Base-by-base conservation (phyloP, 2,797 vertebrate genomes). In the Xenopus petersii region DNA sequence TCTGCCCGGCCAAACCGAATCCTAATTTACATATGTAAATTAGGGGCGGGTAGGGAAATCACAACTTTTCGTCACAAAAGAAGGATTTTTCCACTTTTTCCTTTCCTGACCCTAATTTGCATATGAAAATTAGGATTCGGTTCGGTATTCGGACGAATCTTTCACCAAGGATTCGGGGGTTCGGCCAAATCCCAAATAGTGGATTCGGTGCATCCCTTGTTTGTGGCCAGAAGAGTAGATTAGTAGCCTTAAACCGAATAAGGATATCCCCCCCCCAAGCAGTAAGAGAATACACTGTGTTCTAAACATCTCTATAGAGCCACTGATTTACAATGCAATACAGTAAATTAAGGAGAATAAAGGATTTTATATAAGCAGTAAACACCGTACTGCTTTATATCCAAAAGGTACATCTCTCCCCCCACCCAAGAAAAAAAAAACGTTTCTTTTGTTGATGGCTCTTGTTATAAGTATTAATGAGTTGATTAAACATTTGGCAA, bases 401-500 rank as follows among this genome's bases (percentile, higher is more conserved):
- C 10, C 24, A 64, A 51, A 24, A 59, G 59, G 62, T 61, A 60
- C 42, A 58, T 48, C 2, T 63, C 36, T 64, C 21, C 17, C 10
- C 26, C 26, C 26, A 0, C 26, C 26, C 26, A 2, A 30, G 4
- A 4, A 26, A 60, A 15, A 84, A 82, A 84, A 87, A 69, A 80
- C 62, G 79, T 83, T 83, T 81, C 84, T 30, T 80, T 64, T 77
- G 75, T 85, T 80, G 81, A 89, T 83, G 86, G 86, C 89, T 85
- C 84, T 89, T 91, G 88, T 77, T 88, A 86, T 88, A 91, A 87
- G 88, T 26, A 61, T 81, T 83, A 85, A 80, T 83, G 83, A 84
- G 83, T 87, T 89, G 86, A 91, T 84, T 85, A 88, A 89, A 82
- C 86, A 87, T 95, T 96, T 95, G 93, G 93, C 93, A 95, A 92